Conservation (phyloP, 1,140 invertebrate genomes). For the Nautilus pompilius region DNA sequence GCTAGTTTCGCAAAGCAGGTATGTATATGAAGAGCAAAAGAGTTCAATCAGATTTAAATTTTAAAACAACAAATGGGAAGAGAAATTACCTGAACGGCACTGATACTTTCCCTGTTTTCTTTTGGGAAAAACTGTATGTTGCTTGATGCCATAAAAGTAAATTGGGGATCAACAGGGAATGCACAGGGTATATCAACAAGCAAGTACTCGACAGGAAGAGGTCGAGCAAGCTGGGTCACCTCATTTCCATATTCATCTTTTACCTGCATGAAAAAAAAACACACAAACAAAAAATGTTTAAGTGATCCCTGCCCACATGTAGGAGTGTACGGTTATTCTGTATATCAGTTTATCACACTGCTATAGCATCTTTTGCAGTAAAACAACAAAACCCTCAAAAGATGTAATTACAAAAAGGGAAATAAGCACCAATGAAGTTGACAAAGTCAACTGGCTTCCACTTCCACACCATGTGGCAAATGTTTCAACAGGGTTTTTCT, state of each 20-base stretch:
- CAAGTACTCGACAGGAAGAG: slow-evolving; percentile 95
- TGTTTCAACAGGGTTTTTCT: no score
- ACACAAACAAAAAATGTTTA: no score
- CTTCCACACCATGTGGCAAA: no score
- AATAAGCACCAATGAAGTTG: no score
- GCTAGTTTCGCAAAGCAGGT: no score
- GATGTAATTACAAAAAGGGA: no score
- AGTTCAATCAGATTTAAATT: slow-evolving; percentile 1
- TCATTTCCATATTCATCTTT: slow-evolving; percentile 98
- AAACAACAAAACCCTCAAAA: no score
- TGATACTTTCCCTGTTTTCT: slow-evolving; percentile 70
- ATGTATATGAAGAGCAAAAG: not conserved
- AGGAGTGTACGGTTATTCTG: no score
- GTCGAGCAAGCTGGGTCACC: slow-evolving; percentile 85
- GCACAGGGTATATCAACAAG: slow-evolving; percentile 94
- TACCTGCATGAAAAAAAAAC: slow-evolving; percentile 67
- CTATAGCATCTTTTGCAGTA: no score
- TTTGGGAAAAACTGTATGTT: slow-evolving; percentile 71
- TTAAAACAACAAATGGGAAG: slow-evolving; percentile 3
- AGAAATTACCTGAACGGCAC: slow-evolving; percentile 44
- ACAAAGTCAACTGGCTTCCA: no score
- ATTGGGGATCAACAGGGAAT: slow-evolving; percentile 79
- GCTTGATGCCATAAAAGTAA: slow-evolving; percentile 70
- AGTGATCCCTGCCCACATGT: no score
- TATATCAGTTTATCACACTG: no score